Evolutionary conservation across 1,140 invertebrate species (phyloP).

Genomic region (Caenorhabditis latens): DNA sequence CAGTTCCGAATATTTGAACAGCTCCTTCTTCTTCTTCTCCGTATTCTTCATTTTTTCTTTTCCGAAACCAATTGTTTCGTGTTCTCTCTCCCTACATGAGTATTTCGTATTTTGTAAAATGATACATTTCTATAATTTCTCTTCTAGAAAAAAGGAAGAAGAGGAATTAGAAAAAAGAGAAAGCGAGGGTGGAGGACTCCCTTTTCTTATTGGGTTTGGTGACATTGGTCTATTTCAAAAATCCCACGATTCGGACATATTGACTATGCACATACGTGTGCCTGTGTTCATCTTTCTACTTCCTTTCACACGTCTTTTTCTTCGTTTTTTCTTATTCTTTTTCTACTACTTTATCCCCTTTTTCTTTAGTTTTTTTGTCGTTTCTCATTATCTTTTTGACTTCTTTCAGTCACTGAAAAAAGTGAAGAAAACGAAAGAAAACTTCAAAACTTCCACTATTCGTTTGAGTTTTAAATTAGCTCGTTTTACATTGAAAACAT

Average conservation of each 20-base stretch:
- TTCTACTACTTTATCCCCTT: slow-evolving; percentile 21
- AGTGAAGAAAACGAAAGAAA: slow-evolving; percentile 1
- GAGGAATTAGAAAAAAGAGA: not conserved
- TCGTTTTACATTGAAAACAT: slow-evolving; percentile 19
- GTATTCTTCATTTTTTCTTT: not conserved
- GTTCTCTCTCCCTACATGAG: too few relatives aligned
- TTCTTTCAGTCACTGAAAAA: not conserved
- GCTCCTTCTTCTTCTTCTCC: not conserved
- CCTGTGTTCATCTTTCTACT: not conserved
- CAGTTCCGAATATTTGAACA: slow-evolving; percentile 38
- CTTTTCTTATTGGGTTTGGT: not conserved
- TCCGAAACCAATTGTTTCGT: not conserved
- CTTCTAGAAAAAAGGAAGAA: not conserved
- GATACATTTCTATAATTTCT: not conserved
- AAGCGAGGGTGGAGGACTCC: not conserved
- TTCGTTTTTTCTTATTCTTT: slow-evolving; percentile 6
- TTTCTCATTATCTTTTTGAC: slow-evolving; percentile 13
- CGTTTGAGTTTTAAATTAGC: slow-evolving; percentile 48
- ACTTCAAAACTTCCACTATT: not conserved
- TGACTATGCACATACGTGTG: slow-evolving; percentile 32
- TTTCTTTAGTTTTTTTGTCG: not conserved
- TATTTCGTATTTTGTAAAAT: not conserved
- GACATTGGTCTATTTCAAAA: not conserved
- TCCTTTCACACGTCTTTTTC: slow-evolving; percentile 11
- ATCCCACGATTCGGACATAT: slow-evolving; percentile 12